phyloP scores from a whole-genome alignment of 2,888 invertebrate species.

The Apamea crenata region DNA sequence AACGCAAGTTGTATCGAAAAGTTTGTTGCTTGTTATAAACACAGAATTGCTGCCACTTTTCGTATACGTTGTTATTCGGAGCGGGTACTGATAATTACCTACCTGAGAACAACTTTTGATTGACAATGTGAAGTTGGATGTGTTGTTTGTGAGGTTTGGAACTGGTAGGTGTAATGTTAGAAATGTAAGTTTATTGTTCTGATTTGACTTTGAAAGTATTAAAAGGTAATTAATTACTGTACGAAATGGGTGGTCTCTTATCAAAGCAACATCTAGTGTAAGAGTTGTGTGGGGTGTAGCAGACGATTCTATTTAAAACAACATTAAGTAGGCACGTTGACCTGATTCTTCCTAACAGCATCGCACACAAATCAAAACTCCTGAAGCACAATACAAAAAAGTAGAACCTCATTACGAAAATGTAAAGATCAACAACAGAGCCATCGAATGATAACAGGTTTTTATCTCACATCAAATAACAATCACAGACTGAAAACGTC shows the following conservation, averaged over 20 bases:
- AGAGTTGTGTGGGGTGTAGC: neutral
- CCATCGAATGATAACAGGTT: constrained; percentile 65
- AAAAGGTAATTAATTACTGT: neutral
- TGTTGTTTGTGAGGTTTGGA: constrained; percentile 26
- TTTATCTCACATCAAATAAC: constrained; percentile 69
- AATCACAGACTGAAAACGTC: constrained; percentile 61
- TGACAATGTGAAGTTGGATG: constrained; percentile 40
- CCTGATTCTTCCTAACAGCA: constrained; percentile 19
- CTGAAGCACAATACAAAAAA: constrained; percentile 22
- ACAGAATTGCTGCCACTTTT: constrained; percentile 55
- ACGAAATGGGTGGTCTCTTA: neutral
- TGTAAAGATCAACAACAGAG: constrained; percentile 56
- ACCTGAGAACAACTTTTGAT: constrained; percentile 44
- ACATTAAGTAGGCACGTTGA: neutral
- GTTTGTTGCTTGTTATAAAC: constrained; percentile 61
- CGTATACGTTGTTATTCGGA: constrained; percentile 35
- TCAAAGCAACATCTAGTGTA: neutral
- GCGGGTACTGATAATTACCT: constrained; percentile 55
- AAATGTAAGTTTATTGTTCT: constrained; percentile 23
- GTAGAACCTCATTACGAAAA: constrained; percentile 49
- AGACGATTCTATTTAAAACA: neutral
- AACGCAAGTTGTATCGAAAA: constrained; percentile 56
- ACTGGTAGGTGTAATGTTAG: neutral
- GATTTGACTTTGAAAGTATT: constrained; percentile 11
- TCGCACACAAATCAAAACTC: constrained; percentile 23